phyloP scores from a whole-genome alignment of 2,797 vertebrate species.

The Lepilemur ruficaudatus region DNA sequence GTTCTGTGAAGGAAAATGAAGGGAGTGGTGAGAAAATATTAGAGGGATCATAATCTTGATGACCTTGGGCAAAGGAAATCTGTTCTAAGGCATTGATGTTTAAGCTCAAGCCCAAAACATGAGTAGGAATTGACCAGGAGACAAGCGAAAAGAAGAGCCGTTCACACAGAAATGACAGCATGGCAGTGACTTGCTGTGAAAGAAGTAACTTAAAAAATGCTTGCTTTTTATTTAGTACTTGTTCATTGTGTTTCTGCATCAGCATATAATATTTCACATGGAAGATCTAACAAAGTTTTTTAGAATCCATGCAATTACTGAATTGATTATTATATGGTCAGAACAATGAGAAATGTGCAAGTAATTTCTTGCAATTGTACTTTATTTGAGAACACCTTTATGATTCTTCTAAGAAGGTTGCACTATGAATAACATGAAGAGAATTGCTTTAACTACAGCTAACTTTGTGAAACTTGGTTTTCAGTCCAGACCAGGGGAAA shows the following conservation, averaged over 20 bases:
- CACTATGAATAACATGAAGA: neutral
- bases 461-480: neutral
- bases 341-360: neutral
- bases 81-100: neutral
- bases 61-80: conserved; percentile 17
- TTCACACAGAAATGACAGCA: neutral
- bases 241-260: neutral
- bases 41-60: neutral
- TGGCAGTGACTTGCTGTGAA: neutral
- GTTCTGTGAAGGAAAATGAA: neutral
- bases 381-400: neutral
- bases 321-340: neutral
- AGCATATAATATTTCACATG: neutral
- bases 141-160: neutral
- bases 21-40: neutral
- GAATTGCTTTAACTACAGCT: neutral
- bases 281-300: neutral
- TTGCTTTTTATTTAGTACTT: neutral
- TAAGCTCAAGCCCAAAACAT: neutral
- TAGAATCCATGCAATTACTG: neutral
- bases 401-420: neutral
- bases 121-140: neutral
- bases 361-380: neutral
- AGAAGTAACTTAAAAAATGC: neutral
- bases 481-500: neutral